Percentiles rank a stretch among this genome's conserved stretches.
Evolutionary conservation across 2,113 vertebrate genomes (phyloP).

Genomic region (Chinchilla lanigera): DNA sequence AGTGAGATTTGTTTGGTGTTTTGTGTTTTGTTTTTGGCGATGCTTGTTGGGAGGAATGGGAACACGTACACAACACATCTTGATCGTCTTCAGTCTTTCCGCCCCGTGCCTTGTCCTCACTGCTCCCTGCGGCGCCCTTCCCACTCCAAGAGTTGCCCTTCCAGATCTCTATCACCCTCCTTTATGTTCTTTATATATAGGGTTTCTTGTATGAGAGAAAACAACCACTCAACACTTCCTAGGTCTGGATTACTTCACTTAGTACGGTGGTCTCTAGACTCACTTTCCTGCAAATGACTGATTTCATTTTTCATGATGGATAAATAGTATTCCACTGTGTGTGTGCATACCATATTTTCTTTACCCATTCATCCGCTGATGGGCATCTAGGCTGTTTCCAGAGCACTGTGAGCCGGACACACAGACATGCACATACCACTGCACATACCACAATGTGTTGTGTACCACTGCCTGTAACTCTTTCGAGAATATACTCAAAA

Average conservation of each 20-base stretch:
- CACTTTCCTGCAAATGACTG: background rate
- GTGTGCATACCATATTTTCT: background rate
- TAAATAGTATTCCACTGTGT: background rate
- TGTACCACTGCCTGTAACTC: background rate
- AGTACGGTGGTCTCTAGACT: background rate
- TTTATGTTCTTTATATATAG: background rate
- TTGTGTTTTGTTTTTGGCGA: background rate
- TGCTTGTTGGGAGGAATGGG: background rate
- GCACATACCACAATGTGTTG: no score
- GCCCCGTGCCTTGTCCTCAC: background rate
- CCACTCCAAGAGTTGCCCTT: background rate
- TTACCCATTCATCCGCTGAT: background rate
- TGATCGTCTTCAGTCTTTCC: background rate
- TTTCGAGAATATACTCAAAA: background rate
- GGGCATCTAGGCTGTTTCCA: background rate
- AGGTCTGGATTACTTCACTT: background rate
- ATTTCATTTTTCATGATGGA: background rate
- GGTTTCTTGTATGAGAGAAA: background rate
- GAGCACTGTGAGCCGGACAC: background rate
- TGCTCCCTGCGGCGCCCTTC: background rate
- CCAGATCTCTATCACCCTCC: background rate
- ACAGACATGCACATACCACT: background rate
- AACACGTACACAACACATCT: background rate
- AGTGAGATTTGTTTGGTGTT: background rate
- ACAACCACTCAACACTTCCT: background rate